phyloP scores from a whole-genome alignment of 2,888 invertebrate genomes.

The Callyntrura guangdongensis region DNA sequence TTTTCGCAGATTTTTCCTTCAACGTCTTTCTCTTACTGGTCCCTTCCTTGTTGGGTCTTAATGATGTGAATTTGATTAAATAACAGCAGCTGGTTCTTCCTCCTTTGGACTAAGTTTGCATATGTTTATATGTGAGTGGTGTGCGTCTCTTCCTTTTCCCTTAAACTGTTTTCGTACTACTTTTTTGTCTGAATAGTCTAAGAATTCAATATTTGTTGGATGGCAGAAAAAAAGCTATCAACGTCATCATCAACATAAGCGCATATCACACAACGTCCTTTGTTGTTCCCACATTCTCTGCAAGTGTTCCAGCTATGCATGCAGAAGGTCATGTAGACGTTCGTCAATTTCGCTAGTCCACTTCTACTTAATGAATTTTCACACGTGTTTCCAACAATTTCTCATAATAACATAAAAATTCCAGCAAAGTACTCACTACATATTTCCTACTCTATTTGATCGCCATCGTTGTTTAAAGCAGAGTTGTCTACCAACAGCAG shows the following conservation, averaged over 20 bases:
- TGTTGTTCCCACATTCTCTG: neutral
- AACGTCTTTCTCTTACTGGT: neutral
- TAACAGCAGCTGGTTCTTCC: constrained; percentile 38
- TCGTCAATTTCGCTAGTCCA: neutral
- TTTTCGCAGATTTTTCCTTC: constrained; percentile 8
- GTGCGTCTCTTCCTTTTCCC: constrained; percentile 9
- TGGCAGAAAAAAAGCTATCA: neutral
- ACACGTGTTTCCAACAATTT: constrained; percentile 44
- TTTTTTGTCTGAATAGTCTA: constrained; percentile 24
- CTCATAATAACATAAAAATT: constrained; percentile 36
- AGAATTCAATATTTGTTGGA: constrained; percentile 27
- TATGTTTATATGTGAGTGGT: neutral
- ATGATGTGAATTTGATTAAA: constrained; percentile 60
- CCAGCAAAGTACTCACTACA: constrained; percentile 43
- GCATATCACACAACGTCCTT: neutral
- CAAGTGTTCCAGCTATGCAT: neutral
- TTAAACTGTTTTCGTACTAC: neutral
- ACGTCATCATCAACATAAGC: neutral
- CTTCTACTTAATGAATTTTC: constrained; percentile 54
- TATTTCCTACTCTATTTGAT: constrained; percentile 31
- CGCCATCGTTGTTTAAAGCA: neutral
- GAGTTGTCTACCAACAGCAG: neutral
- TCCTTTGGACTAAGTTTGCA: neutral
- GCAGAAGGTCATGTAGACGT: neutral
- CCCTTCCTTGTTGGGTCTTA: constrained; percentile 10